phyloP scores from a whole-genome alignment of 2,113 vertebrate genomes.

The Talpa occidentalis region DNA sequence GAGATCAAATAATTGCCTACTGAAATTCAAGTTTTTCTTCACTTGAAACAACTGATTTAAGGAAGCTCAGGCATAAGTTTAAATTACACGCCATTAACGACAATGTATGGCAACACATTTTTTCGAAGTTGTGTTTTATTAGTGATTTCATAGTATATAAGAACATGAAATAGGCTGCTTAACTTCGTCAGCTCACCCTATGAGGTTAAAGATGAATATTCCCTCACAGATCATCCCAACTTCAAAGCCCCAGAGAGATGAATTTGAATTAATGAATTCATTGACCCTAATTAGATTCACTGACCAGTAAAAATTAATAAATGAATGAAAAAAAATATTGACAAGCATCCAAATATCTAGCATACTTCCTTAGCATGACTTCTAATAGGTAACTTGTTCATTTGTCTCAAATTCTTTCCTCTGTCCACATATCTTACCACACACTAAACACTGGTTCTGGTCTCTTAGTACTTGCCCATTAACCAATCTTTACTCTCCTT shows the following conservation, averaged over 20 bases:
- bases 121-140: constrained; percentile 7
- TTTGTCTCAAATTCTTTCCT: neutral
- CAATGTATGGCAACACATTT: neutral
- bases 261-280: neutral
- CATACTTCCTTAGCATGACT: neutral
- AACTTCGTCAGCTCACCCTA: neutral
- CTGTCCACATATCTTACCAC: neutral
- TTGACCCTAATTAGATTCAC: neutral
- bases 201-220: neutral
- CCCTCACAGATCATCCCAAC: neutral
- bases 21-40: constrained; percentile 32
- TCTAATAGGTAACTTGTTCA: neutral
- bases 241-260: neutral
- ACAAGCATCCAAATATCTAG: neutral
- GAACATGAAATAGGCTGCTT: neutral
- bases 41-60: neutral
- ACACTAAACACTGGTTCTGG: neutral
- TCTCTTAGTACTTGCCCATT: neutral
- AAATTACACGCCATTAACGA: neutral
- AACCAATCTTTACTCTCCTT: neutral
- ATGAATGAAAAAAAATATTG: neutral
- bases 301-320: neutral
- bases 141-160: neutral
- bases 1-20: constrained; percentile 35
- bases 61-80: neutral